These are phyloP conservation scores for Bellardia pandia DNA, from an alignment of 2,888 invertebrate species.

Conservation along the genomic window DNA sequence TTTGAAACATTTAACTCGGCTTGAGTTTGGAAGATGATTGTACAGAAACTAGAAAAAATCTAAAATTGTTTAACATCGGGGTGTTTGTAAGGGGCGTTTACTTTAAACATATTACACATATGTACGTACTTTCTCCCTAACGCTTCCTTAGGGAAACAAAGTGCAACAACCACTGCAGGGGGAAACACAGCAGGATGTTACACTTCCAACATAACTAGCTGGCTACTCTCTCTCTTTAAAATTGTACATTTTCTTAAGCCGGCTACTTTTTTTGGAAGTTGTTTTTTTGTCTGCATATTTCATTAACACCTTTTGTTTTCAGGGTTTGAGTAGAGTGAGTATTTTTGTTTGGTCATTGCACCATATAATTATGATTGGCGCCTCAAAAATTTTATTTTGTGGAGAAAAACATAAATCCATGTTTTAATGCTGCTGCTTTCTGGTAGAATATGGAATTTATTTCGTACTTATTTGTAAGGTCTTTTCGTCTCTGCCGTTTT, in stretches of 20 bases:
- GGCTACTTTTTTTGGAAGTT: constrained; percentile 26
- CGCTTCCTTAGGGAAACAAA: constrained; percentile 37
- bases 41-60: constrained; percentile 9
- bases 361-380: constrained; percentile 72
- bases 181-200: constrained; percentile 66
- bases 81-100: constrained; percentile 63
- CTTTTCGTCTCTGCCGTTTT: neutral
- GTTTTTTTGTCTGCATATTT: constrained; percentile 25
- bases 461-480: constrained; percentile 6
- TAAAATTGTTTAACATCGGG: constrained; percentile 27
- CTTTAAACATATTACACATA: constrained; percentile 27
- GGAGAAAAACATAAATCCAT: neutral
- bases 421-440: neutral
- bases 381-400: constrained; percentile 41
- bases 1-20: constrained; percentile 66
- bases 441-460: constrained; percentile 5
- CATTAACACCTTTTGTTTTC: constrained; percentile 69
- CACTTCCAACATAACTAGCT: constrained; percentile 51
- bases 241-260: constrained; percentile 3
- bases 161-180: constrained; percentile 46
- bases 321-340: neutral
- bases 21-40: constrained; percentile 53
- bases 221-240: neutral
- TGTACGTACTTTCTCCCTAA: constrained; percentile 25
- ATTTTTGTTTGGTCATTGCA: constrained; percentile 65